Evolutionary conservation across 2,797 vertebrate species (phyloP).

Genomic region (Microctenopoma stevenorrisi): DNA sequence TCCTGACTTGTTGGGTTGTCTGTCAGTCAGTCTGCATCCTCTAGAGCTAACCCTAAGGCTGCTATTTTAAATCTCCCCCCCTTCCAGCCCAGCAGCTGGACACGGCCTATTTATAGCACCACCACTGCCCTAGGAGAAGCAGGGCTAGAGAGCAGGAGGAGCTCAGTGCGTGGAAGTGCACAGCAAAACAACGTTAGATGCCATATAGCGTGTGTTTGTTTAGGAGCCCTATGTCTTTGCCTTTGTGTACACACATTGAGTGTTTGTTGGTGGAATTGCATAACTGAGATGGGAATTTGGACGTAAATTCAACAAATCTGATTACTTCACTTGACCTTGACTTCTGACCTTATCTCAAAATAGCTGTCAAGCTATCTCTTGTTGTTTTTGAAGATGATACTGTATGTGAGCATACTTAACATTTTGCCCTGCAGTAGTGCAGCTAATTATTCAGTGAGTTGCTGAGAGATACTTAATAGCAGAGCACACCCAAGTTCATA

Average conservation of each 20-base stretch:
- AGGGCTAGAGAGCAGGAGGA: constrained; percentile 50
- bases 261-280: background rate
- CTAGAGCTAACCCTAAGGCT: constrained; percentile 52
- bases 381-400: constrained; percentile 35
- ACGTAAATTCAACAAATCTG: constrained; percentile 18
- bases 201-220: background rate
- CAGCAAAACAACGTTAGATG: constrained; percentile 42
- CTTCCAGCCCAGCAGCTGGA: constrained; percentile 76
- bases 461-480: constrained; percentile 35
- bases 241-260: background rate
- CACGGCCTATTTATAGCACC: constrained; percentile 72
- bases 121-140: constrained; percentile 61
- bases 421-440: constrained; percentile 11
- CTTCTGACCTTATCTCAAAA: constrained; percentile 20
- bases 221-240: background rate
- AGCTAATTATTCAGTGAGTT: constrained; percentile 46
- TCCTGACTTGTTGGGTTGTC: constrained; percentile 71
- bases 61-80: constrained; percentile 59
- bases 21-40: constrained; percentile 69
- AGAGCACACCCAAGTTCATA: constrained; percentile 13
- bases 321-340: constrained; percentile 32
- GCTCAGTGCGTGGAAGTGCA: constrained; percentile 46
- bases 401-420: constrained; percentile 6
- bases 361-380: constrained; percentile 9
- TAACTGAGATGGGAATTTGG: background rate